These are phyloP conservation scores for Gryllus bimaculatus DNA, from an alignment of 1,140 invertebrate species.

Conservation along the genomic window DNA sequence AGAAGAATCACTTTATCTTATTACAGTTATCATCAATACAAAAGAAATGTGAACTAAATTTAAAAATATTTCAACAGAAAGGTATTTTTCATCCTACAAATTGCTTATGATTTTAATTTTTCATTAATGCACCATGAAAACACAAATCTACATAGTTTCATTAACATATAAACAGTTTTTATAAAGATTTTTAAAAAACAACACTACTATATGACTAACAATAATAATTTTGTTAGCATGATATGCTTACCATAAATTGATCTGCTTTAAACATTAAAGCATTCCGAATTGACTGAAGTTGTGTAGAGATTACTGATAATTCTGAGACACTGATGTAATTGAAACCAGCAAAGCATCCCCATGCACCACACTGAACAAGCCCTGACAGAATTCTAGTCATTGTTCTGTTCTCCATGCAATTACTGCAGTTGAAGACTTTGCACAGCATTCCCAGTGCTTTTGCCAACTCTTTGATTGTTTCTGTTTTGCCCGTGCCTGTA, in stretches of 20 bases:
- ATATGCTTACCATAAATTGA: slow-evolving; percentile 53
- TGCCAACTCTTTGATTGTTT: slow-evolving; percentile 82
- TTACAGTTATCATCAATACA: no score
- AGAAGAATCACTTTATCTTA: no score
- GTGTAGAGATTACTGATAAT: slow-evolving; percentile 82
- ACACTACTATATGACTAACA: background rate
- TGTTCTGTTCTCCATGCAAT: slow-evolving; percentile 80
- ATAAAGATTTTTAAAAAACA: no score
- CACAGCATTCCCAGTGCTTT: slow-evolving; percentile 78
- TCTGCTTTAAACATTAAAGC: slow-evolving; percentile 63
- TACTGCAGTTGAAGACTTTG: slow-evolving; percentile 84
- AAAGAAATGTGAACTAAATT: no score
- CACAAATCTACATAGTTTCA: no score
- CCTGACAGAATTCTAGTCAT: slow-evolving; percentile 79
- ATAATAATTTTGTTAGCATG: background rate
- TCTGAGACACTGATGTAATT: slow-evolving; percentile 84
- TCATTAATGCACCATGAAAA: no score
- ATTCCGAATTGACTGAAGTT: slow-evolving; percentile 77
- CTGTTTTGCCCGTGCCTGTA: slow-evolving; percentile 81
- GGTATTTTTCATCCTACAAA: no score
- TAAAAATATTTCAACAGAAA: no score
- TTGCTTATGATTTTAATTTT: no score
- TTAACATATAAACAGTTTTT: no score
- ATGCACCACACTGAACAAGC: slow-evolving; percentile 64
- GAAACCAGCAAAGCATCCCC: slow-evolving; percentile 88